Conservation (phyloP, 2,797 vertebrate genomes). For the Sparus aurata region DNA sequence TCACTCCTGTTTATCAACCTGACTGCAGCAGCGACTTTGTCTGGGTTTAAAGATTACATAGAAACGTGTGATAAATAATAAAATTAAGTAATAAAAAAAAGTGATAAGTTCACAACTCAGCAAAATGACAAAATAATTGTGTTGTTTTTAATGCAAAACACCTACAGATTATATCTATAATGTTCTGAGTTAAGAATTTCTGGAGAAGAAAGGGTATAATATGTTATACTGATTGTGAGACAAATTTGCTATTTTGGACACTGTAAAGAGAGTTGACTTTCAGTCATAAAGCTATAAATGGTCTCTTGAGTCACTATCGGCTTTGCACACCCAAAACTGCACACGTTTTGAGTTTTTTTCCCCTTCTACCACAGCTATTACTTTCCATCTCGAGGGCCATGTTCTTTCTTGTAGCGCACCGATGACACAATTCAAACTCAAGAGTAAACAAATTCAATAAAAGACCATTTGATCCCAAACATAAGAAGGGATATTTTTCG, state of each 20-base stretch:
- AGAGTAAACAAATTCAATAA: constrained; percentile 47
- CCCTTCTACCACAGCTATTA: neutral
- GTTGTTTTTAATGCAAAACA: too few species aligned
- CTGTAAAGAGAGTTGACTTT: neutral
- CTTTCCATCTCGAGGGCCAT: constrained; percentile 28
- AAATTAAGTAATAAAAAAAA: too few species aligned
- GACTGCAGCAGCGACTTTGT: too few species aligned
- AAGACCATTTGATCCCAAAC: constrained; percentile 35
- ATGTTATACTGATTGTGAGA: neutral
- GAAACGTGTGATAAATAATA: too few species aligned
- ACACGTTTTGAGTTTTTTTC: neutral
- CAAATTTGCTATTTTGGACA: neutral
- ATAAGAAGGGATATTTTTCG: constrained; percentile 24
- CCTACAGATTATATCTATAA: too few species aligned
- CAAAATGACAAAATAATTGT: too few species aligned
- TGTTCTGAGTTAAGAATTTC: too few species aligned
- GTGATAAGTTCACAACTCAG: too few species aligned
- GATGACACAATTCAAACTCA: constrained; percentile 31
- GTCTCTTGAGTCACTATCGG: constrained; percentile 1
- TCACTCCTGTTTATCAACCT: too few species aligned
- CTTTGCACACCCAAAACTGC: constrained; percentile 14
- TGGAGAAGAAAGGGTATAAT: neutral
- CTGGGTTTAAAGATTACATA: too few species aligned
- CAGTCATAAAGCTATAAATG: neutral
- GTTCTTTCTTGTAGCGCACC: constrained; percentile 20